Percentiles rank a stretch among this genome's conserved stretches.
Evolutionary conservation across 2,888 invertebrate genomes (phyloP).

Genomic region (Physocephala rufipes): DNA sequence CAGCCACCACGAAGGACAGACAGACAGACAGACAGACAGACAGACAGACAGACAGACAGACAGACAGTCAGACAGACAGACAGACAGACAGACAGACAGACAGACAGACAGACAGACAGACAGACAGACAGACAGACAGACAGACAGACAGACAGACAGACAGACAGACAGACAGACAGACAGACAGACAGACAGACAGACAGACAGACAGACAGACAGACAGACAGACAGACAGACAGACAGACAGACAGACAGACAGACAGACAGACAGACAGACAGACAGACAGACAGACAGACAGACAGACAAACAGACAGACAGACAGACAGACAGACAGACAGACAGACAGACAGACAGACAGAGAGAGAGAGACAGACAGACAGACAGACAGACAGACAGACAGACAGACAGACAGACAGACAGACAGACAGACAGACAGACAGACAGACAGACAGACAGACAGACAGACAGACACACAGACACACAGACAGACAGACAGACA

Average conservation of each 20-base stretch:
- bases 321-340: conserved; percentile 20
- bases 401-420: conserved; percentile 20
- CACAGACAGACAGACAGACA: conserved; percentile 18
- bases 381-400: conserved; percentile 20
- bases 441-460: conserved; percentile 20
- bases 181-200: conserved; percentile 20
- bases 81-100: conserved; percentile 20
- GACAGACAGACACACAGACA: conserved; percentile 18
- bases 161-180: conserved; percentile 20
- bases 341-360: conserved; percentile 20
- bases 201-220: conserved; percentile 20
- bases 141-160: conserved; percentile 20
- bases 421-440: conserved; percentile 20
- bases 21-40: conserved; percentile 20
- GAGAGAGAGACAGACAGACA: conserved; percentile 17
- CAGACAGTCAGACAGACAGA: conserved; percentile 18
- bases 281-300: conserved; percentile 20
- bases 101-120: conserved; percentile 20
- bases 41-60: conserved; percentile 20
- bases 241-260: conserved; percentile 20
- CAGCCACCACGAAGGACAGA: too few species aligned
- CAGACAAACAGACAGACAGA: too few species aligned
- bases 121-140: conserved; percentile 20
- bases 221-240: conserved; percentile 20
- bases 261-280: conserved; percentile 20